Evolutionary conservation across 2,888 invertebrate genomes (phyloP), one percentile per base, ranked within the genome.

Genomic region (Ctena decussata): DNA sequence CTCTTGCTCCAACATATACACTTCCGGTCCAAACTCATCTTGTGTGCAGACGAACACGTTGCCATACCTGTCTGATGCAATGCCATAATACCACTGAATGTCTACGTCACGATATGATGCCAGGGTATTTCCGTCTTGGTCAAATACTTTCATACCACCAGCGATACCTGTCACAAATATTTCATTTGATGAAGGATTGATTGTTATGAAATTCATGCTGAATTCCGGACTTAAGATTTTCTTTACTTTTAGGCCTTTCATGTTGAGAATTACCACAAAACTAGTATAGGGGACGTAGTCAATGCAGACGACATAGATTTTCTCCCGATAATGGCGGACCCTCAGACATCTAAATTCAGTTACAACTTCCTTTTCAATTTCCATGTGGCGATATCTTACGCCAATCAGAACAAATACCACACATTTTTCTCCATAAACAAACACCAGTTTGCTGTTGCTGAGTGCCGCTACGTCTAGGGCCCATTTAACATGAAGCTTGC

Each of bases 1-100:
- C 35, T 32, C 65, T 21, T 18, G 21, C 5, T 65, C 35, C 18
- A 65, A 35, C 35, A 32, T 18, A 65, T 65, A 65, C 15, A 35
- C 65, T 35, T 65, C 65, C 65, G 65, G 65, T 32, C 65, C 65
- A 18, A 35, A 65, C 21, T 65, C 65, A 35, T 65, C 65, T 35
- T 65, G 65, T 3, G 65, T 65, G 35, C 65, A 65, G 12, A 65
- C 65, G 18, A 65, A 65, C 1, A 35, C 35, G 21, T 65, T 65
- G 35, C 65, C 65, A 18, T 65, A 35, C 18, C 35, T 65, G 35
- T 65, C 65, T 5, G 35, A 65, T 1, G 65, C 32, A 5, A 65
- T 65, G 1, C 65, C 65, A 35, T 65, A 65, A 65, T 65, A 65
- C 32, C 35, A 65, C 24, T 65, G 65, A 18, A 65, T 35, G 35